Evolutionary conservation across 2,888 invertebrate species (phyloP), one percentile per base, ranked within the genome.

Genomic region (Tenthredo notha): DNA sequence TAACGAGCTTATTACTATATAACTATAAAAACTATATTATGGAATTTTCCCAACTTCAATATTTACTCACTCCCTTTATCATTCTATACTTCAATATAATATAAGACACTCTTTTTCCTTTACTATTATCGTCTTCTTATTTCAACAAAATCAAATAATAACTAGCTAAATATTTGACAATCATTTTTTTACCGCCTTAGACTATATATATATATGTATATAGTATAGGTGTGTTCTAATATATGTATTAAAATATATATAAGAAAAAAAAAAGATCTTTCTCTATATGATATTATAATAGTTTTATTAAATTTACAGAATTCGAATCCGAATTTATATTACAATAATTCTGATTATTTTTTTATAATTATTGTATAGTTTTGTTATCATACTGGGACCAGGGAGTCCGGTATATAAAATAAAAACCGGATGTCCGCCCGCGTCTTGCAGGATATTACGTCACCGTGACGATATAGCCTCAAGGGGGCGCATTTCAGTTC

Each of bases 351-450:
- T 65, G 0, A 50, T 50, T n/a, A 50, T 50, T n/a, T 50, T 15
- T 12, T 12, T 2, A 5, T 33, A 10, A 67, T 33, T 29, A 21
- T 67, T 88, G 89, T 89, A 37, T 89, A 91, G 91, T 90, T 91
- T 88, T 88, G 88, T 93, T 93, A 93, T 93, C 93, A 88, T 88
- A 78, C 84, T 86, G 88, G 87, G 47, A 47, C 89, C 91, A 91
- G 91, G 91, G 90, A 92, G 92, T 92, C 92, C 92, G 88, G 90
- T 90, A 88, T 90, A 88, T 87, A 33, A 65, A 80, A 61, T 87
- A 87, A 90, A 90, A 88, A 90, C 92, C 92, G 93, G 93, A 93
- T 90, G 91, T 93, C 92, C 93, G 92, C 91, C 89, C 89, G 88
- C 88, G 89, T 61, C 80, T 40, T n/a, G 80, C 80, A 77, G 65